Percentiles rank a stretch among this genome's conserved stretches.
phyloP scores from a whole-genome alignment of 2,797 vertebrate species.

The Chelidonichthys spinosus region DNA sequence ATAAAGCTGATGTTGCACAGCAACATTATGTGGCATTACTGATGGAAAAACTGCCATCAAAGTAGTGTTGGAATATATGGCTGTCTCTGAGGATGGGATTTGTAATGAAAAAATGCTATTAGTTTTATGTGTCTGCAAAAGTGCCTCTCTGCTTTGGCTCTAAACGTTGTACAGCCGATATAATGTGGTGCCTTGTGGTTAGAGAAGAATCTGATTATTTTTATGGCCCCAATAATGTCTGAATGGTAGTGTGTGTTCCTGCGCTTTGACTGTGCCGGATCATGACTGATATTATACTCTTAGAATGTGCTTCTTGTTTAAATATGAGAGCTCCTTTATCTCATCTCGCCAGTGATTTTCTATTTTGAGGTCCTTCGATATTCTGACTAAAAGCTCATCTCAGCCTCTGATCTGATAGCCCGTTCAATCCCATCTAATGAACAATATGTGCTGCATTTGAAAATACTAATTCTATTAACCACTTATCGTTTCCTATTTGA shows the following conservation, averaged over 20 bases:
- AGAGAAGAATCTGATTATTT: constrained; percentile 60
- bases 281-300: constrained; percentile 41
- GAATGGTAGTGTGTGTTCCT: constrained; percentile 60
- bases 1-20: not conserved
- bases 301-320: constrained; percentile 60
- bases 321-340: constrained; percentile 50
- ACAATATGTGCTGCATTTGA: constrained; percentile 26
- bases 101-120: constrained; percentile 49
- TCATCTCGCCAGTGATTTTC: constrained; percentile 36
- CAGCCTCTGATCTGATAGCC: constrained; percentile 20
- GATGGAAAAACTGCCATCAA: constrained; percentile 33
- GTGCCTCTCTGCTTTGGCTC: constrained; percentile 31
- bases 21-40: constrained; percentile 7
- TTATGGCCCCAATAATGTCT: constrained; percentile 64
- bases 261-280: constrained; percentile 21
- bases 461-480: constrained; percentile 19
- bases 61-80: constrained; percentile 19
- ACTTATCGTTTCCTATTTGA: constrained; percentile 31
- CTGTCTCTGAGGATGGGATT: constrained; percentile 51
- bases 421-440: constrained; percentile 11
- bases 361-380: constrained; percentile 35
- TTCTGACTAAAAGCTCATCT: constrained; percentile 25
- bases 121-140: constrained; percentile 53
- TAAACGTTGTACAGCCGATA: constrained; percentile 22
- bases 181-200: constrained; percentile 62